Evolutionary conservation across 2,113 vertebrate genomes (phyloP), one percentile per base, ranked within the genome.

Genomic region (Silurus meridionalis): DNA sequence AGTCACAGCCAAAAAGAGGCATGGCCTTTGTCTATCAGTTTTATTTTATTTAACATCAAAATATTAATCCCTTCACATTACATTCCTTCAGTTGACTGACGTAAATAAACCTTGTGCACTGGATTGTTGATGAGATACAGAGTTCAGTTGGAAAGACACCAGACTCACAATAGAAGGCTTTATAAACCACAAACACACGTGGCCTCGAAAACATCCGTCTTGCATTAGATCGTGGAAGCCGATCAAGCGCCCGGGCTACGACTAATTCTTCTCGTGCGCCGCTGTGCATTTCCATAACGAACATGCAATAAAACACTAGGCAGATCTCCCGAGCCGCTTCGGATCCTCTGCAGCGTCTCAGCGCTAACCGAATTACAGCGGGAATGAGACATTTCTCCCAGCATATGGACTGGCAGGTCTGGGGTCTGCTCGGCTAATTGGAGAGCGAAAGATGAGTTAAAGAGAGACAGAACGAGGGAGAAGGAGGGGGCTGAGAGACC

Each of bases 221-320:
- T 15, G 19, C 84, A 55, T 78, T 91, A 92, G 92, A 92, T 91
- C 92, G 90, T 81, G 2, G 74, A 72, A 88, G 74, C 46, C 25
- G 83, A 80, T 63, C 8, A 50, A 87, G 55, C 52, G 69, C 23
- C 75, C 48, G 63, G 84, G 75, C 52, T 58, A 37, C 19, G 84
- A 46, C 74, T n/a, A 55, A 85, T 28, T 55, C 46, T 60, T 77
- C 83, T 23, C n/a, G 58, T 25, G 83, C 57, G 60, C 60, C 50
- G 11, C 74, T 85, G 72, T 57, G 58, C 58, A 28, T 28, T 64
- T 53, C 11, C 46, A 78, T 84, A 84, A 84, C 61, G n/a, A 63
- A 74, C 71, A 77, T 58, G 61, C 72, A 64, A 63, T 63, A 61
- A 77, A 64, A 72, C 83, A 58, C 67, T 21, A 52, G 81, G 83